Percentiles rank a stretch among this genome's conserved stretches.
Evolutionary conservation across 2,797 vertebrate genomes (phyloP).

Genomic region (Heteromormyrus szaboi): DNA sequence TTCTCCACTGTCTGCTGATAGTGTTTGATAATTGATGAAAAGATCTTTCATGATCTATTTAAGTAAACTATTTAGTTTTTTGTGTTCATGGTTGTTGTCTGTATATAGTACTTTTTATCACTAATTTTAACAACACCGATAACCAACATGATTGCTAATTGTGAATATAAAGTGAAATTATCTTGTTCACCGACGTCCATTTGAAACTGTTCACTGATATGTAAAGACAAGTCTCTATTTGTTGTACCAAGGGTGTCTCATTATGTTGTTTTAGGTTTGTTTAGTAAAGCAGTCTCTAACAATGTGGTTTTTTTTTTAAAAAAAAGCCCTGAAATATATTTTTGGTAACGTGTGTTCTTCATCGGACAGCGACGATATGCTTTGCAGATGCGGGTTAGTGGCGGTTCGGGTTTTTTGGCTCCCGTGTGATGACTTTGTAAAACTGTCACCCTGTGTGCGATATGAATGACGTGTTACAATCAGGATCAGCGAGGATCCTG

Average conservation of each 20-base stretch:
- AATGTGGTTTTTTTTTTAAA: neutral
- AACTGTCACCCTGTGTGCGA: neutral
- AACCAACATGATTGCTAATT: neutral
- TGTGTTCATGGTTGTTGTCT: neutral
- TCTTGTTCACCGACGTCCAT: neutral
- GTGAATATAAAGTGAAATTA: neutral
- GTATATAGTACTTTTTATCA: neutral
- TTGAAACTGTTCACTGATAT: neutral
- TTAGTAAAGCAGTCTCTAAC: neutral
- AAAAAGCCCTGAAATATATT: neutral
- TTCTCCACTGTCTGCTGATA: neutral
- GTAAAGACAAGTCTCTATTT: neutral
- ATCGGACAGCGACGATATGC: neutral
- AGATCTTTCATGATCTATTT: neutral
- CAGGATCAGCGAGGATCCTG: slow-evolving; percentile 21
- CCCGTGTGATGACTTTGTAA: neutral
- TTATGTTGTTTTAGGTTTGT: neutral
- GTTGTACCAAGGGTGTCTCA: neutral
- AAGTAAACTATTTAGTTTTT: neutral
- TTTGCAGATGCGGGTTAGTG: neutral
- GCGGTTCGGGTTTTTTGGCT: neutral
- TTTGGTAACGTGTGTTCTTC: neutral
- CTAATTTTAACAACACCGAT: neutral
- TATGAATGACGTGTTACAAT: neutral
- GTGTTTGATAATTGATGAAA: neutral